phyloP scores from a whole-genome alignment of 2,888 invertebrate species.

The Heteromyza rotundicornis region DNA sequence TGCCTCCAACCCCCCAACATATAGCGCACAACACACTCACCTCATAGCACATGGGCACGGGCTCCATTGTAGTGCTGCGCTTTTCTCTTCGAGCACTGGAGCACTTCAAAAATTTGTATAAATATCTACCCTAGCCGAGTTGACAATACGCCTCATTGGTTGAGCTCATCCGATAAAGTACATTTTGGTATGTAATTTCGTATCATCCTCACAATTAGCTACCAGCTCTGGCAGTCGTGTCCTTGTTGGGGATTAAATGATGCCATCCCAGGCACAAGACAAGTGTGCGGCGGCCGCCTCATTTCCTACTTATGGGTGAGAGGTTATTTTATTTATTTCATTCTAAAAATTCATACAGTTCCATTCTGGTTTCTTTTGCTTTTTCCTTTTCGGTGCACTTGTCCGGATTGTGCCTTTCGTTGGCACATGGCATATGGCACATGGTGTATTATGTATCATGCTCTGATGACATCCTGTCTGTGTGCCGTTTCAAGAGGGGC shows the following conservation, averaged over 20 bases:
- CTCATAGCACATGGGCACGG: neutral
- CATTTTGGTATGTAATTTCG: too few relatives aligned
- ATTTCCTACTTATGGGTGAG: neutral
- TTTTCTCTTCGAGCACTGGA: neutral
- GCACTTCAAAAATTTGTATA: too few relatives aligned
- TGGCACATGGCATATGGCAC: neutral
- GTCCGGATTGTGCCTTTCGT: slow-evolving; percentile 13
- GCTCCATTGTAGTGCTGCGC: neutral
- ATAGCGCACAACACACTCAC: neutral
- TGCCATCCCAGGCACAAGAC: too few relatives aligned
- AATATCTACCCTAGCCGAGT: neutral
- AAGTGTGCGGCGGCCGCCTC: too few relatives aligned
- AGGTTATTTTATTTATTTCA: slow-evolving; percentile 14
- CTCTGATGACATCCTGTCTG: slow-evolving; percentile 38
- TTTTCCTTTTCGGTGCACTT: slow-evolving; percentile 9
- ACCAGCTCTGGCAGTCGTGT: too few relatives aligned
- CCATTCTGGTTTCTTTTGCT: slow-evolving; percentile 31
- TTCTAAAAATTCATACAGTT: slow-evolving; percentile 25
- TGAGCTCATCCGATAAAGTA: too few relatives aligned
- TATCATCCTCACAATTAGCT: neutral
- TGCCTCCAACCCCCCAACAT: neutral
- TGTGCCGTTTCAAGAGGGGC: slow-evolving; percentile 17
- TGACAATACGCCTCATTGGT: neutral
- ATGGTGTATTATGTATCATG: slow-evolving; percentile 14
- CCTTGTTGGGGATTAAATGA: neutral